Conservation (phyloP, 2,888 invertebrate genomes). For the Osedax frankpressi region DNA sequence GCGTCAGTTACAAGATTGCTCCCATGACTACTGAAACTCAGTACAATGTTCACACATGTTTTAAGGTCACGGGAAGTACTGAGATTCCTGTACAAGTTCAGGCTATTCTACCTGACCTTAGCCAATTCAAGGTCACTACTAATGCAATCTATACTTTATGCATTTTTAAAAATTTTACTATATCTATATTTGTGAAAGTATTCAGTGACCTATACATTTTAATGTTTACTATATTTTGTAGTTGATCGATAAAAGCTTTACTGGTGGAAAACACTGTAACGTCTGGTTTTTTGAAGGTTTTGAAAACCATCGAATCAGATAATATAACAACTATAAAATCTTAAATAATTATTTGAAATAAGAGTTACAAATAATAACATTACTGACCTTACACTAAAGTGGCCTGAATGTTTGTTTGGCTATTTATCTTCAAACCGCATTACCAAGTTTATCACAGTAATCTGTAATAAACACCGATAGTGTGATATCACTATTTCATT, state of each 20-base stretch:
- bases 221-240: conserved; percentile 19
- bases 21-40: conserved; percentile 62
- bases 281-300: conserved; percentile 66
- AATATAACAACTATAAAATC: no score
- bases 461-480: no score
- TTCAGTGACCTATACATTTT: not conserved
- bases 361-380: no score
- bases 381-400: no score
- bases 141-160: no score
- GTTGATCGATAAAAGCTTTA: conserved; percentile 41
- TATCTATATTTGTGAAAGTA: conserved; percentile 4
- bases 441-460: no score
- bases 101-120: conserved; percentile 66
- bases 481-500: no score
- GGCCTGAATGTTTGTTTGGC: no score
- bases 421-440: no score
- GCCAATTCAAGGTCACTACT: conserved; percentile 56
- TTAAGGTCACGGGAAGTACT: conserved; percentile 66
- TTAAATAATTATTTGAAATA: no score
- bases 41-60: conserved; percentile 62
- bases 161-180: no score
- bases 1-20: conserved; percentile 52
- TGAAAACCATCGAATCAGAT: no score
- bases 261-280: conserved; percentile 60
- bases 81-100: conserved; percentile 58